Evolutionary conservation across 1,140 invertebrate species (phyloP).

Genomic region (Harlomillsia oculata): DNA sequence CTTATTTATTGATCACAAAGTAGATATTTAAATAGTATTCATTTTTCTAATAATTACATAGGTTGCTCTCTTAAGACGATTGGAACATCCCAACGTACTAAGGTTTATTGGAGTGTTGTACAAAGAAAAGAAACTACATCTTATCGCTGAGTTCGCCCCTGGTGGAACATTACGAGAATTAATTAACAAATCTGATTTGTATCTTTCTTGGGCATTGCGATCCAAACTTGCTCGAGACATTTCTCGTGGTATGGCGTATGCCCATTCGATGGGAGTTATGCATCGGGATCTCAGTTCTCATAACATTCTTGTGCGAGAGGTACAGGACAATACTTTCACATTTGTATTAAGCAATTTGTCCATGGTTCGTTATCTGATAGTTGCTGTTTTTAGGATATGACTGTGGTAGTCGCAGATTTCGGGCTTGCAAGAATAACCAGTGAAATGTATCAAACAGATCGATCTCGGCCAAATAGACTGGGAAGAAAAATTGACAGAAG

Average conservation of each 20-base stretch:
- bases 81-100: conserved; percentile 81
- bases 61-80: conserved; percentile 75
- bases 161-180: conserved; percentile 79
- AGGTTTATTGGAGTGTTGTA: conserved; percentile 88
- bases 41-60: conserved; percentile 38
- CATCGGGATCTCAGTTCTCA: conserved; percentile 93
- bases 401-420: conserved; percentile 89
- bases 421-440: conserved; percentile 68
- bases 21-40: not conserved
- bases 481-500: conserved; percentile 51
- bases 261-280: conserved; percentile 88
- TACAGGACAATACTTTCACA: conserved; percentile 36
- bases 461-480: conserved; percentile 39
- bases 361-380: not conserved
- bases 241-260: conserved; percentile 81
- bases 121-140: conserved; percentile 79
- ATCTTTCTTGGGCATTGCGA: conserved; percentile 70
- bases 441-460: conserved; percentile 34
- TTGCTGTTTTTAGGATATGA: conserved; percentile 54
- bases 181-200: conserved; percentile 58
- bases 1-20: too few relatives aligned
- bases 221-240: conserved; percentile 82
- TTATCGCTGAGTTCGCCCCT: conserved; percentile 84
- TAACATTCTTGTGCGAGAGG: conserved; percentile 83
- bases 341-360: not conserved